Base-by-base conservation (phyloP, 2,888 invertebrate genomes). In the Alentia gelatinosa region DNA sequence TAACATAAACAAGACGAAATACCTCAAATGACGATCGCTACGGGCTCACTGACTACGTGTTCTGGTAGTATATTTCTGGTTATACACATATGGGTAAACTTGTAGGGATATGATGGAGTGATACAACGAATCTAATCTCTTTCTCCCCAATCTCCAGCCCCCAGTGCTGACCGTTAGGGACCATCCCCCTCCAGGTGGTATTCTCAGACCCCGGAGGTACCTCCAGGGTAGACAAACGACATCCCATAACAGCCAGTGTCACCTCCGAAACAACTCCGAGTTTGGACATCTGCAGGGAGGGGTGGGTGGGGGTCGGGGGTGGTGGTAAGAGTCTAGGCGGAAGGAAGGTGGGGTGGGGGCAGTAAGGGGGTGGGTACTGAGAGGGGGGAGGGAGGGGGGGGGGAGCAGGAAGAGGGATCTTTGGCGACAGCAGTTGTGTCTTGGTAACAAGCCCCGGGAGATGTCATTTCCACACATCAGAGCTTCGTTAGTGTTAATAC, bases 401-500 rank as follows among this genome's bases (percentile, higher is more conserved):
- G 7, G 79, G 35, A 39, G 37, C 37, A 5, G 39, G 35, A 39
- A 19, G 79, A 26, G n/a, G 23, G 79, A 74, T 74, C 30, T 33
- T 74, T n/a, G 23, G 37, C 4, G 79, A 79, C 37, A 37, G 79
- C 15, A 19, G 7, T 19, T 15, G 39, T 19, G 47, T 86, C 42
- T 9, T 50, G n/a, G 50, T 86, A 86, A 86, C 47, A 86, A 86
- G 86, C 86, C 86, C 50, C 86, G 4, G 19, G 86, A 86, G 86
- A 86, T 47, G 86, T 86, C 42, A 86, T 86, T 47, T 26, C 33
- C 42, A 9, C 47, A 47, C 47, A 50, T 86, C 86, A 86, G 33
- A 33, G 19, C 30, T 86, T 86, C 86, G 86, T 86, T 86, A 86
- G 47, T 47, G 86, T 86, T 86, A 86, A 86, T 86, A 86, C 50